A percentile compares a stretch with the other conserved stretches of the same genome.
Evolutionary conservation across 2,797 vertebrate species (phyloP).

Genomic region (Gallinago nigripennis): DNA sequence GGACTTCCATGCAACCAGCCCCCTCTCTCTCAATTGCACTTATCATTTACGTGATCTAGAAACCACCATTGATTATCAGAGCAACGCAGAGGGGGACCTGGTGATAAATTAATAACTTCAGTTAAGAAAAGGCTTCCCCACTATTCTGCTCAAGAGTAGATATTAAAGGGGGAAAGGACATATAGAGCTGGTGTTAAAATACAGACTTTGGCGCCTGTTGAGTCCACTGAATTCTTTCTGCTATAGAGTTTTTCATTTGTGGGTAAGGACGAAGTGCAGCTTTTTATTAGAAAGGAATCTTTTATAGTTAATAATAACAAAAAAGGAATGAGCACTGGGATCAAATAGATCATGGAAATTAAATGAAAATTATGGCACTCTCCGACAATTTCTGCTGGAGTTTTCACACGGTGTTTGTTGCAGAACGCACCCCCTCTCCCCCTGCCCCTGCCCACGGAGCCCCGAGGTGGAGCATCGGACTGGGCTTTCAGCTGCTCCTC

Average conservation of each 20-base stretch:
- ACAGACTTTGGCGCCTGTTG: slow-evolving; percentile 53
- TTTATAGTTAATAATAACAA: slow-evolving; percentile 46
- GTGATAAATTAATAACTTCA: slow-evolving; percentile 73
- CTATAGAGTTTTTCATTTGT: slow-evolving; percentile 53
- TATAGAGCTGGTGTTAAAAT: neutral
- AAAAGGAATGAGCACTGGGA: slow-evolving; percentile 41
- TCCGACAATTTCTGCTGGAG: slow-evolving; percentile 44
- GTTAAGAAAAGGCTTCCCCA: slow-evolving; percentile 46
- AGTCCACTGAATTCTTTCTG: slow-evolving; percentile 46
- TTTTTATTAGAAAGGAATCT: slow-evolving; percentile 68
- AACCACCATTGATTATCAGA: slow-evolving; percentile 73
- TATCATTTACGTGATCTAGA: slow-evolving; percentile 72
- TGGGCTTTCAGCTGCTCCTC: slow-evolving; percentile 14
- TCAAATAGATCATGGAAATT: slow-evolving; percentile 64
- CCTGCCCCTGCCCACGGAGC: slow-evolving; percentile 31
- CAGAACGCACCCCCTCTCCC: neutral
- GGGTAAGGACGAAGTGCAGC: slow-evolving; percentile 52
- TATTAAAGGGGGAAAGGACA: neutral
- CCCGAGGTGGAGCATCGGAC: slow-evolving; percentile 21
- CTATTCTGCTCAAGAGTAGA: slow-evolving; percentile 1
- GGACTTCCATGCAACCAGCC: slow-evolving; percentile 24
- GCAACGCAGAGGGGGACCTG: slow-evolving; percentile 59
- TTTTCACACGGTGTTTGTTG: slow-evolving; percentile 40
- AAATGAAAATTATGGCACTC: slow-evolving; percentile 57
- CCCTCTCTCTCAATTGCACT: slow-evolving; percentile 57